Evolutionary conservation across 1,140 invertebrate genomes (phyloP).

Genomic region (Drosophila gunungcola): DNA sequence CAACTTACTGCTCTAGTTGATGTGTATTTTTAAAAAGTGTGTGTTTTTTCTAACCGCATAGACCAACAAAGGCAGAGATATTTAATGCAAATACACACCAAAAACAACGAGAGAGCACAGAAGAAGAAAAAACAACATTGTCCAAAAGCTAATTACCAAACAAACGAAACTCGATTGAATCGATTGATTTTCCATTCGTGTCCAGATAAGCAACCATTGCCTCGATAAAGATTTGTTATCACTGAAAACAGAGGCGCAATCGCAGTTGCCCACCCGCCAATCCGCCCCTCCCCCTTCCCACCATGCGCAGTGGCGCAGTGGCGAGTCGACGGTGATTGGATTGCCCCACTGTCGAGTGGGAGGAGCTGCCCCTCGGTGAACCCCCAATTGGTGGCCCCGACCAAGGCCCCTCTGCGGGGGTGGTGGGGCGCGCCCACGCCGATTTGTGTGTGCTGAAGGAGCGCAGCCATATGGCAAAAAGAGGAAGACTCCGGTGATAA

Average conservation of each 20-base stretch:
- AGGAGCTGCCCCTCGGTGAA: slow-evolving; percentile 60
- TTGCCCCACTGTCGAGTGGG: slow-evolving; percentile 56
- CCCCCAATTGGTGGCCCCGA: slow-evolving; percentile 49
- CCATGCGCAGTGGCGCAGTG: slow-evolving; percentile 77
- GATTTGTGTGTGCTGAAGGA: slow-evolving; percentile 41
- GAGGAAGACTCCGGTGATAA: slow-evolving; percentile 36
- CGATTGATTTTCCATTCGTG: slow-evolving; percentile 75
- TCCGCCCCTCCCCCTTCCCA: slow-evolving; percentile 24
- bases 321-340: slow-evolving; percentile 71
- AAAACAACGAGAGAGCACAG: background rate
- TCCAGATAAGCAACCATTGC: slow-evolving; percentile 78
- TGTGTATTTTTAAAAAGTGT: slow-evolving; percentile 27
- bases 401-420: slow-evolving; percentile 7
- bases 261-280: slow-evolving; percentile 34
- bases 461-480: slow-evolving; percentile 52
- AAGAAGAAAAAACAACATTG: slow-evolving; percentile 57
- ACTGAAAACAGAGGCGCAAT: slow-evolving; percentile 82
- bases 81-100: slow-evolving; percentile 41
- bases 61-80: slow-evolving; percentile 19
- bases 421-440: background rate
- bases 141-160: slow-evolving; percentile 80
- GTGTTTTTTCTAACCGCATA: slow-evolving; percentile 44
- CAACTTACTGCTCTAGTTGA: slow-evolving; percentile 19
- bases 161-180: slow-evolving; percentile 75
- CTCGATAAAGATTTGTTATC: slow-evolving; percentile 83